These are phyloP conservation scores for Euura saliciscinereae DNA, from an alignment of 1,140 invertebrate genomes.

Conservation along the genomic window DNA sequence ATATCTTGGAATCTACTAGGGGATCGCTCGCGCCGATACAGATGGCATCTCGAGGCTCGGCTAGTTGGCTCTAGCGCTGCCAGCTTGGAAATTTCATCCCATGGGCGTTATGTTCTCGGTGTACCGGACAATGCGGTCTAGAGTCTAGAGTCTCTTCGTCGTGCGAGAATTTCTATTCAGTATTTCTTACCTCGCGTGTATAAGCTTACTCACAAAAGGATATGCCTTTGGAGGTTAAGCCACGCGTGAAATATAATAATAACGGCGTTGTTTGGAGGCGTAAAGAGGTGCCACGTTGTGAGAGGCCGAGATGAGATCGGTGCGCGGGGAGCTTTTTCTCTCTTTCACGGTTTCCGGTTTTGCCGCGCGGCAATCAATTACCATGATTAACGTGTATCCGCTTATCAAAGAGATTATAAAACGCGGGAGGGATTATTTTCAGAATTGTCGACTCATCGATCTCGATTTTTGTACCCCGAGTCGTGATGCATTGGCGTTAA, in stretches of 20 bases:
- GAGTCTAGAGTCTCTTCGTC: background rate
- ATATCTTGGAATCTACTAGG: conserved; percentile 4
- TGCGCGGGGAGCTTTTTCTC: no score
- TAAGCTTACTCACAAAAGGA: background rate
- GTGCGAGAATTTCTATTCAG: conserved; percentile 5
- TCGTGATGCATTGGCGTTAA: background rate
- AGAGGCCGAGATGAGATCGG: no score
- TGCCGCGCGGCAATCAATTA: no score
- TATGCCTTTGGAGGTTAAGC: background rate
- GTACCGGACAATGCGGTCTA: background rate
- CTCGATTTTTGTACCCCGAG: background rate
- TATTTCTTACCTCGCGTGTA: background rate
- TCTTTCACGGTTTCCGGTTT: no score
- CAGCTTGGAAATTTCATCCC: background rate
- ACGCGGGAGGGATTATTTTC: no score
- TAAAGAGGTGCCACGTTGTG: background rate
- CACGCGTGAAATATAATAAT: conserved; percentile 4
- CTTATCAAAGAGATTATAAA: no score
- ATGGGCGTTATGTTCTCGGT: background rate
- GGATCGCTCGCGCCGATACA: background rate
- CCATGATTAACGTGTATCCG: no score
- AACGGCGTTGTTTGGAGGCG: background rate
- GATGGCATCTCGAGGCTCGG: conserved; percentile 4
- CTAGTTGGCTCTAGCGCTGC: background rate
- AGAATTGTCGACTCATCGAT: background rate